Evolutionary conservation across 2,888 invertebrate genomes (phyloP).

Genomic region (Zygothrica quintamaculata): DNA sequence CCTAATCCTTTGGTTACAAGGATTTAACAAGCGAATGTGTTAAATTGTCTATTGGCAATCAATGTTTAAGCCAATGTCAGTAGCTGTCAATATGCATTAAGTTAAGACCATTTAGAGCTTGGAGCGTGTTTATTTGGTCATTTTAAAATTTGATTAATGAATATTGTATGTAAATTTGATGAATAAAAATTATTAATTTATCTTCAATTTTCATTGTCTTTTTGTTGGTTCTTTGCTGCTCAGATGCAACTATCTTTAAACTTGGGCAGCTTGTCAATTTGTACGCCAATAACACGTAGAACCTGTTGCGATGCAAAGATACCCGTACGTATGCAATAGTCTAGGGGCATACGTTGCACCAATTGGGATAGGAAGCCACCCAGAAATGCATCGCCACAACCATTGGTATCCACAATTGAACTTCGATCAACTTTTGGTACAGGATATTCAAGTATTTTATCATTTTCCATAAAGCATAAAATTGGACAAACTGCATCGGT

Average conservation of each 20-base stretch:
- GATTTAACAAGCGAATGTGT: no score
- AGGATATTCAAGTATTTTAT: constrained; percentile 53
- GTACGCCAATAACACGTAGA: constrained; percentile 46
- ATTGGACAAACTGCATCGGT: constrained; percentile 60
- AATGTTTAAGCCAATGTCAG: no score
- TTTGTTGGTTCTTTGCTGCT: no score
- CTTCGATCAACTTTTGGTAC: constrained; percentile 50
- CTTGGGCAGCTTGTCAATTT: constrained; percentile 54
- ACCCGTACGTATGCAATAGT: constrained; percentile 68
- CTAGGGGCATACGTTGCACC: constrained; percentile 65
- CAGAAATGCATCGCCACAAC: constrained; percentile 68
- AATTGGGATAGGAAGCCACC: constrained; percentile 68
- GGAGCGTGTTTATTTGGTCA: no score
- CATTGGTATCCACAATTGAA: constrained; percentile 59
- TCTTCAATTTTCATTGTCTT: no score
- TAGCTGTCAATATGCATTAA: no score
- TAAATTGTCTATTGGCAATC: no score
- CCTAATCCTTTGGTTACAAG: no score
- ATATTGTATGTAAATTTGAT: no score
- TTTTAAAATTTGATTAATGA: no score
- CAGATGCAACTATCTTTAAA: constrained; percentile 55
- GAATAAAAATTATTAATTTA: no score
- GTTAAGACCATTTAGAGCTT: no score
- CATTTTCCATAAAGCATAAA: constrained; percentile 57
- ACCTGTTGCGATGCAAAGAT: constrained; percentile 66